phyloP scores from a whole-genome alignment of 2,113 vertebrate genomes.

The Euleptes europaea region DNA sequence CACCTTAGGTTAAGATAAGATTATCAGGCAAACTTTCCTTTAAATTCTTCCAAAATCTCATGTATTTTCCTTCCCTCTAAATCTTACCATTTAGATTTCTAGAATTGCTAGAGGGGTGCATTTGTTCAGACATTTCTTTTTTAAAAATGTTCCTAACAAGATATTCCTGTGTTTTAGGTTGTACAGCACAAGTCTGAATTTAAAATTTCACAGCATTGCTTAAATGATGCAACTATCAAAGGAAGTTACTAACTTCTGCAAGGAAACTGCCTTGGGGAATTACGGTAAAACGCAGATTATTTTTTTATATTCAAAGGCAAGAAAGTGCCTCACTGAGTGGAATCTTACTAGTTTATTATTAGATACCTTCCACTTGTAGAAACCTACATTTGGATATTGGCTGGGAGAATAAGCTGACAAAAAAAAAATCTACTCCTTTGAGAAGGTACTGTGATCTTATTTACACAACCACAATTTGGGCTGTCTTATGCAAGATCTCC shows the following conservation, averaged over 20 bases:
- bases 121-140: neutral
- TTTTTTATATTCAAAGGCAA: neutral
- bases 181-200: neutral
- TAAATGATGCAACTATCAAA: constrained; percentile 29
- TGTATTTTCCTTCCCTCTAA: neutral
- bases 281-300: constrained; percentile 5
- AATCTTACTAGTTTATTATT: neutral
- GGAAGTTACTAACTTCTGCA: constrained; percentile 30
- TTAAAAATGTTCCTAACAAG: neutral
- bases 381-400: neutral
- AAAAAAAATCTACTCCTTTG: neutral
- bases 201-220: constrained; percentile 8
- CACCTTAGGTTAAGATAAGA: neutral
- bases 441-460: neutral
- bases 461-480: neutral
- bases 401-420: neutral
- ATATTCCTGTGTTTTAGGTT: neutral
- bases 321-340: neutral
- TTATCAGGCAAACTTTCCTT: neutral
- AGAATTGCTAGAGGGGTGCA: neutral
- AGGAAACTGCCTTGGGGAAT: constrained; percentile 23
- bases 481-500: neutral
- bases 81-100: neutral
- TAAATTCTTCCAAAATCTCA: neutral
- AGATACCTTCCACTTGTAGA: neutral